Base-by-base conservation (phyloP, 2,797 vertebrate species). In the Enteromius unitaeniatus region DNA sequence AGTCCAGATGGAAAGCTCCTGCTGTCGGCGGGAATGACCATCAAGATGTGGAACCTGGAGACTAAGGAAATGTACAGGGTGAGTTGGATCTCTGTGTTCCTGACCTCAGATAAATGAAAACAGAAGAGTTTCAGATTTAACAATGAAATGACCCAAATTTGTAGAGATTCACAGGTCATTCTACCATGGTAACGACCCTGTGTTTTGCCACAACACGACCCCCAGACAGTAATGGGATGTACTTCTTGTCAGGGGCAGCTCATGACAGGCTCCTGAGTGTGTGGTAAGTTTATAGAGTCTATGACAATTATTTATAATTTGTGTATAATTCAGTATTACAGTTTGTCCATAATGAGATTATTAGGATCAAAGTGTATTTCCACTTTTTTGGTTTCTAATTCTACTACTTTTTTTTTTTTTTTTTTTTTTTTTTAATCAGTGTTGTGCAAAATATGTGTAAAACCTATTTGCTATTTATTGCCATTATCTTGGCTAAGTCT, bases 11-110 rank as follows among this genome's bases (percentile, higher is more conserved):
- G 98, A 45, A 98, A 97, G 89, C 95, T 98, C 92, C 93, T 99
- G 89, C 96, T 99, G 42, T 99, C 98, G 77, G 98, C 97, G 0
- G 97, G 97, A 86, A 96, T 95, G 91, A 94, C 94, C 78, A 99
- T 99, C 94, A 99, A 99, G 92, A 96, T 99, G 93, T 99, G 98
- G 98, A 95, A 98, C 94, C 93, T 99, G 93, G 97, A 98, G 92
- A 98, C 97, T 92, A 99, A 99, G 95, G 97, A 97, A 94, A 90
- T 99, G 91, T 98, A 96, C 93, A 96, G 97, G 95, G 98, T 99
- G 91, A 95, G 97, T 93, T 76, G 76, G 74, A 19, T 0, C 4
- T 76, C 23, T 15, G 6, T 64, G n/a, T n/a, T 65, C 10, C 4
- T 69, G 28, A 10, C 2, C 26, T 26, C 1, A 11, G 3, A 21